phyloP scores from a whole-genome alignment of 2,888 invertebrate genomes.

The Keiferia lycopersicella region DNA sequence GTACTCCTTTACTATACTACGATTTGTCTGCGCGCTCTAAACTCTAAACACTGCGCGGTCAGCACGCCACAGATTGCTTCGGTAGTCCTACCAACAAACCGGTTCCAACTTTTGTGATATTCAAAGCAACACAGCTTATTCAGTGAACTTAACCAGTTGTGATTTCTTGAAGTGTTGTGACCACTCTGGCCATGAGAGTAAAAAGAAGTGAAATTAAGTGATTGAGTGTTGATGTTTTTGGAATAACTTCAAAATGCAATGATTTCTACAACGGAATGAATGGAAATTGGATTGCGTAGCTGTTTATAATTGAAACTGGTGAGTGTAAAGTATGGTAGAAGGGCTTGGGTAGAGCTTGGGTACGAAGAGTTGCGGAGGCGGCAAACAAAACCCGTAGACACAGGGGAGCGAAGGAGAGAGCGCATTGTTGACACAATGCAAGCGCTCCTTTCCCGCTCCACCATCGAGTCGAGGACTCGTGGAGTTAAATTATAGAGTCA shows the following conservation, averaged over 20 bases:
- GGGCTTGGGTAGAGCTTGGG: slow-evolving; percentile 45
- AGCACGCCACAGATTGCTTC: slow-evolving; percentile 45
- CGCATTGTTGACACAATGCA: slow-evolving; percentile 71
- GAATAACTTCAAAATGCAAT: slow-evolving; percentile 46
- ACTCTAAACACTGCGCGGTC: slow-evolving; percentile 50
- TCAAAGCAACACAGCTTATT: slow-evolving; percentile 45
- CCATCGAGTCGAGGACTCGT: slow-evolving; percentile 41
- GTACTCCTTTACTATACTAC: slow-evolving; percentile 40
- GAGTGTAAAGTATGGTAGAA: slow-evolving; percentile 45
- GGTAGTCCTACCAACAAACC: slow-evolving; percentile 64
- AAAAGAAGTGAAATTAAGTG: slow-evolving; percentile 49
- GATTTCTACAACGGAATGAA: slow-evolving; percentile 52
- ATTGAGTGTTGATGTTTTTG: slow-evolving; percentile 43
- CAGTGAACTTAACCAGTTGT: slow-evolving; percentile 41
- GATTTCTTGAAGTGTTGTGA: slow-evolving; percentile 60
- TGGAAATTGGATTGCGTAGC: slow-evolving; percentile 62
- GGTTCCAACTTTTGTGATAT: slow-evolving; percentile 65
- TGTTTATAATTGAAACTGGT: slow-evolving; percentile 56
- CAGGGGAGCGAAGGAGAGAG: slow-evolving; percentile 70
- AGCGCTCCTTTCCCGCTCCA: slow-evolving; percentile 43
- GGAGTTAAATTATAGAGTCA: slow-evolving; percentile 47
- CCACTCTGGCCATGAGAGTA: slow-evolving; percentile 47
- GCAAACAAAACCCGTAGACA: slow-evolving; percentile 62
- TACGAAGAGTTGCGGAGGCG: slow-evolving; percentile 51
- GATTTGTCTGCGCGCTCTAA: slow-evolving; percentile 44